Evolutionary conservation across 2,888 invertebrate species (phyloP), one percentile per base, ranked within the genome.

Genomic region (Periphyllus acericola): DNA sequence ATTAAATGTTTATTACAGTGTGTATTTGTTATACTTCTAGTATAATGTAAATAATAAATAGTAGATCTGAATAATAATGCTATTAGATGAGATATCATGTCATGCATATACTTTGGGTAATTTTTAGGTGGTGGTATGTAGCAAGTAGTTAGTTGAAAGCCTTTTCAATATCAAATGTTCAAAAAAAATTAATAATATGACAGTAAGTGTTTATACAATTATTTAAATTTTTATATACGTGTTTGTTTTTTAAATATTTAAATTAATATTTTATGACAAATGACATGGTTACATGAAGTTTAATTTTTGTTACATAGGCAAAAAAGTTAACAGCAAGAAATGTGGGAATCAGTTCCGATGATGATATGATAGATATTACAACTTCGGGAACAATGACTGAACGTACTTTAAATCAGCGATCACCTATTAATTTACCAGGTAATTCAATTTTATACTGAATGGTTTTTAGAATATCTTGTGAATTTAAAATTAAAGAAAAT

Each of bases 301-400:
- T 52, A 5, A 14, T 29, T 75, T 75, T 66, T 66, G 36, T 83
- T 76, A 66, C 25, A 46, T 46, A 86, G 86, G 80, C 80, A 32
- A 86, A 86, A 55, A 80, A 80, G 29, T 80, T 80, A 72, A 60
- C 71, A 29, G 72, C 80, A 40, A 86, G 79, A 80, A 80, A 80
- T 80, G 52, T 36, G 21, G 86, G 80, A 72, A 52, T 92, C 89
- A 92, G 92, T 90, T 92, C 92, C 78, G 94, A 94, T 91, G 94
- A 94, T 92, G 94, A 94, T 91, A 94, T 94, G 94, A 94, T 94
- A 90, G 94, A 94, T 91, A 94, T 94, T 90, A 93, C 93, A 82
- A 94, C 94, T 89, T 92, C 93, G 88, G 93, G 92, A 89, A 91
- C 91, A 60, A 90, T 91, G 52, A 91, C 90, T 86, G 91, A 91